These are phyloP conservation scores for Melanerpes formicivorus DNA, from an alignment of 2,113 vertebrate species.

Conservation along the genomic window DNA sequence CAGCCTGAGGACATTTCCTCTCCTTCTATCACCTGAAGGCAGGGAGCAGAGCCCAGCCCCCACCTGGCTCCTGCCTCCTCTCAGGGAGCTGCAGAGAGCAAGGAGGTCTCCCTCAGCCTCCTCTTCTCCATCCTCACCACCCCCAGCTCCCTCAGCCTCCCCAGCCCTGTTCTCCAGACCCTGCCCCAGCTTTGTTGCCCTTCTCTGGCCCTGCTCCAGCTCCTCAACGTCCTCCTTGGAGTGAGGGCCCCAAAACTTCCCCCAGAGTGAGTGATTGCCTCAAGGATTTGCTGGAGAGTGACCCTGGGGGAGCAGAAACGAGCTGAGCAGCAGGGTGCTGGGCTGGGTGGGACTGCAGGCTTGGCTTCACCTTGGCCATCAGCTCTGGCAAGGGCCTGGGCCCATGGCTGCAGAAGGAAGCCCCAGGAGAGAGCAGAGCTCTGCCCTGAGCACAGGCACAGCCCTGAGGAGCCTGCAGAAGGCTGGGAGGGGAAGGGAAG, in stretches of 20 bases:
- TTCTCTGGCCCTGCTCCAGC: too few species aligned
- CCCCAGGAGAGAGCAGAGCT: not conserved
- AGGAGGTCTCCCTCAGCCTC: too few species aligned
- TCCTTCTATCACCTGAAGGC: too few species aligned
- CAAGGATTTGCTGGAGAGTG: not conserved
- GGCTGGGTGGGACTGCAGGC: not conserved
- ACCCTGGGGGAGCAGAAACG: not conserved
- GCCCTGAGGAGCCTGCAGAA: constrained; percentile 34
- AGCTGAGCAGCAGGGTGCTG: not conserved
- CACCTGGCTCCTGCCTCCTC: too few species aligned
- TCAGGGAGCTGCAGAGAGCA: too few species aligned
- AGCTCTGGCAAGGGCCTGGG: not conserved
- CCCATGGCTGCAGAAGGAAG: not conserved
- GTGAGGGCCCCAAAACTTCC: fast-evolving
- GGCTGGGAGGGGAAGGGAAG: constrained; percentile 30
- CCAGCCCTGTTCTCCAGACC: too few species aligned
- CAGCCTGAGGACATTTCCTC: too few species aligned
- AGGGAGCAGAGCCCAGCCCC: too few species aligned
- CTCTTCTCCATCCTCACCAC: too few species aligned
- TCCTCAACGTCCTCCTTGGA: too few species aligned
- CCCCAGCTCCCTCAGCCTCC: too few species aligned
- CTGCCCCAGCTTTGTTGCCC: too few species aligned
- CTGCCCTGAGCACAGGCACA: not conserved
- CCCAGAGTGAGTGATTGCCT: not conserved
- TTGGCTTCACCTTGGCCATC: not conserved